phyloP scores from a whole-genome alignment of 2,888 invertebrate species.

The Ennomos fuscantarius region DNA sequence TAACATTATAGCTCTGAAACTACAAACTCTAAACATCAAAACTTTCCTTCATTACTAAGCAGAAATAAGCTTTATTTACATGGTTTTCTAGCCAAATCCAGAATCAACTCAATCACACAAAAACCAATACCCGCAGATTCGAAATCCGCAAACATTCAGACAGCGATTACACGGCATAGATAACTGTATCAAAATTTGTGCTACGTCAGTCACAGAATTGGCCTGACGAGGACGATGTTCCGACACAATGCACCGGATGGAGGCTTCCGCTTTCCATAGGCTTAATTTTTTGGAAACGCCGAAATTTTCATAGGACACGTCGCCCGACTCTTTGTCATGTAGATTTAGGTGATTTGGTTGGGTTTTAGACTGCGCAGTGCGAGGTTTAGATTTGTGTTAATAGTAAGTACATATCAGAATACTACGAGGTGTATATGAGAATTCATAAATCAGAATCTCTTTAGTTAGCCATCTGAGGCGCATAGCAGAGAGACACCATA shows the following conservation, averaged over 20 bases:
- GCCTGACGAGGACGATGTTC: conserved; percentile 78
- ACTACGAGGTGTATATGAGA: not conserved
- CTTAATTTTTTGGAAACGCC: conserved; percentile 81
- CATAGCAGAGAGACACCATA: too few species aligned
- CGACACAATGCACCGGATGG: conserved; percentile 72
- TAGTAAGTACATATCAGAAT: not conserved
- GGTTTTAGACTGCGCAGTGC: conserved; percentile 12
- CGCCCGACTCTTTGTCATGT: conserved; percentile 73
- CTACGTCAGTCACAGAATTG: conserved; percentile 69
- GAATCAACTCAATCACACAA: conserved; percentile 6
- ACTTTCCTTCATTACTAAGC: too few species aligned
- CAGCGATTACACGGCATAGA: conserved; percentile 69
- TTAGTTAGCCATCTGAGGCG: too few species aligned
- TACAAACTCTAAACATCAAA: too few species aligned
- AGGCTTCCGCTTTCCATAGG: conserved; percentile 75
- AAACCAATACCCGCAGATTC: conserved; percentile 29
- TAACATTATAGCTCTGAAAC: too few species aligned
- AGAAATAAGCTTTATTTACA: too few species aligned
- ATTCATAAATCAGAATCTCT: not conserved
- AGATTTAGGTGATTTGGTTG: conserved; percentile 59
- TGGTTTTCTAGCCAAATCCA: conserved; percentile 4
- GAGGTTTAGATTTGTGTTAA: not conserved
- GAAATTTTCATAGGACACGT: conserved; percentile 77
- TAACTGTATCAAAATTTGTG: conserved; percentile 72
- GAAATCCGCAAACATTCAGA: conserved; percentile 51